Base-by-base conservation (phyloP, 2,797 vertebrate genomes). In the Sebastes nivosus region DNA sequence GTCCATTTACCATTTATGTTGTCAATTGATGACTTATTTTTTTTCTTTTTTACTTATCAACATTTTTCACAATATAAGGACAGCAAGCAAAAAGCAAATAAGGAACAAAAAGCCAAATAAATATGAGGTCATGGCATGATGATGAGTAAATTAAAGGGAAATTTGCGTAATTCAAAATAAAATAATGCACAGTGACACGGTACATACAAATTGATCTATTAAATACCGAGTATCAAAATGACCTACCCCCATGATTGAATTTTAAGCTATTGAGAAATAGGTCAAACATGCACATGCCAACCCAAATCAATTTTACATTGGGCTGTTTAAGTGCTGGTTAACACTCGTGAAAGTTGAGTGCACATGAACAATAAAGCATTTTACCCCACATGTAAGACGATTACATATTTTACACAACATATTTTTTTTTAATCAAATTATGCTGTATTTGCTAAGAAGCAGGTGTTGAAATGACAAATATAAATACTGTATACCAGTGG, bases 1-100 rank as follows among this genome's bases (percentile, higher is more conserved):
- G 38, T 42, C 14, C 14, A 42, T 42, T 42, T 16, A 42, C 38
- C 38, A 42, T 42, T 7, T 42, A 27, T 29, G 18, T 32, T 22
- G 4, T 54, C 20, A 54, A 30, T 22, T 54, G 20, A 54, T 54
- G 20, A 4, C 20, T 52, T 52, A 1, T 52, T 52, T n/a, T 52
- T 52, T n/a, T 9, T n/a, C 20, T 0, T 52, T 20, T 52, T 52
- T 52, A 0, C 8, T 46, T 46, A 0, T 46, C 14, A 46, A n/a
- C 18, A 52, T 52, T 20, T 52, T 52, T 52, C 50, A n/a, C 50
- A 52, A 20, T 52, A 52, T 52, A 52, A 46, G 6, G 42, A 46
- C 16, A 46, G 42, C 16, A 46, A 18, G 42, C 42, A 46, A 46
- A 46, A 46, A 46, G 50, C 50, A 52, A 52, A n/a, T n/a, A 52